phyloP scores from a whole-genome alignment of 2,113 vertebrate species.

The Podocnemis expansa region DNA sequence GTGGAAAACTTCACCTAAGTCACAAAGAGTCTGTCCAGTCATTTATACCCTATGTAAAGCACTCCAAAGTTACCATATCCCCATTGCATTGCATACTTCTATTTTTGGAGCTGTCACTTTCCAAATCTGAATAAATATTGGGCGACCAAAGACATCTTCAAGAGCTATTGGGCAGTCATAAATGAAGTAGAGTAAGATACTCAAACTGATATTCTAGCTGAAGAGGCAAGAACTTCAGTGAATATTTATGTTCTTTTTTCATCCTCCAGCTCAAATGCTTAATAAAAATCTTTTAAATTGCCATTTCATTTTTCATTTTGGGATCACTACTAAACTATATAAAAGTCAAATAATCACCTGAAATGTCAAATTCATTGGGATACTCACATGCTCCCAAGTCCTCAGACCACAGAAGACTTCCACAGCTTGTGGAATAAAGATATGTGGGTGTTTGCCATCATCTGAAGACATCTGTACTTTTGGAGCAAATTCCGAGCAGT shows the following conservation, averaged over 20 bases:
- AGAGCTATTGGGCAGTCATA: background rate
- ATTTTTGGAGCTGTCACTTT: background rate
- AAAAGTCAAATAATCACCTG: background rate
- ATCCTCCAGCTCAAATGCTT: rapidly evolving
- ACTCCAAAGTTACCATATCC: background rate
- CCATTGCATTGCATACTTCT: background rate
- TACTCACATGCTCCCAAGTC: background rate
- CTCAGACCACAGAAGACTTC: background rate
- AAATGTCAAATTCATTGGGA: background rate
- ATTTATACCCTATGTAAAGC: background rate
- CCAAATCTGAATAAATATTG: background rate
- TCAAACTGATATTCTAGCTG: background rate
- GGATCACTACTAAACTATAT: background rate
- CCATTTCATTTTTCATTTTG: background rate
- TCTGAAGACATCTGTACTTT: background rate
- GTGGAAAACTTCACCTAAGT: background rate
- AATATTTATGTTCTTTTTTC: background rate
- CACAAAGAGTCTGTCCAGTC: no score
- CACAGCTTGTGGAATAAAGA: background rate
- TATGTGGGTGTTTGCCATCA: background rate
- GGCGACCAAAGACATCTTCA: background rate
- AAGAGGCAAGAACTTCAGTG: background rate
- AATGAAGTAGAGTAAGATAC: rapidly evolving
- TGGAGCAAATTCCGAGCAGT: background rate
- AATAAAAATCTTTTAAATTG: background rate